Base-by-base conservation (phyloP, 2,797 vertebrate species). In the Geotrypetes seraphini region DNA sequence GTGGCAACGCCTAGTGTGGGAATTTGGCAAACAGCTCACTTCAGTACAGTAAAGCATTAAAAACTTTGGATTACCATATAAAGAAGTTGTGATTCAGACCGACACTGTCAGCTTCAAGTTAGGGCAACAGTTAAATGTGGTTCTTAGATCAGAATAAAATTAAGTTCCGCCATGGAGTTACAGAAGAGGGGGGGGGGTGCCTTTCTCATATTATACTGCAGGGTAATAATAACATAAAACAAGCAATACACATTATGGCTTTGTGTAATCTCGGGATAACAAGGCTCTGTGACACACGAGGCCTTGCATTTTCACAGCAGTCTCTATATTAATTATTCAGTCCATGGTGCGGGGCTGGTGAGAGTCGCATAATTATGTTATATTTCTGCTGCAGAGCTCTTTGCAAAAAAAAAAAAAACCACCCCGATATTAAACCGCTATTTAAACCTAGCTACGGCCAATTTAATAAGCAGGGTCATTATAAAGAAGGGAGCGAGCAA, bases 301-400 rank as follows among this genome's bases (percentile, higher is more conserved):
- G 13, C 26, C 4, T 36, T 10, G 3, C 2, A 1, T 9, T 4
- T 9, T 13, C 22, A 22, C 3, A 13, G 2, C 19, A 14, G 16
- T 4, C 1, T 8, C 1, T 6, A 5, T 18, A 14, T 7, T 17
- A n/a, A n/a, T n/a, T 0, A 0, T n/a, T n/a, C n/a, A 16, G 31
- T 10, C 16, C 10, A 8, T 10, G 17, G 36, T 3, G 13, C 0
- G 0, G 7, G 27, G 1, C 0, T n/a, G n/a, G 23, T 11, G 19
- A n/a, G 11, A 20, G 4, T 36, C 31, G n/a, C 2, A n/a, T 3
- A 6, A 23, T 15, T 25, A 5, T 3, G 1, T 21, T 2, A 21
- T 28, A 17, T 3, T n/a, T 37, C 14, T 9, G 7, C 5, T 11
- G 16, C 19, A 39, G 18, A 1, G 13, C 1, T 30, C 12, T 6